Evolutionary conservation across 1,140 invertebrate genomes (phyloP).

Genomic region (Dendroctonus ponderosae): DNA sequence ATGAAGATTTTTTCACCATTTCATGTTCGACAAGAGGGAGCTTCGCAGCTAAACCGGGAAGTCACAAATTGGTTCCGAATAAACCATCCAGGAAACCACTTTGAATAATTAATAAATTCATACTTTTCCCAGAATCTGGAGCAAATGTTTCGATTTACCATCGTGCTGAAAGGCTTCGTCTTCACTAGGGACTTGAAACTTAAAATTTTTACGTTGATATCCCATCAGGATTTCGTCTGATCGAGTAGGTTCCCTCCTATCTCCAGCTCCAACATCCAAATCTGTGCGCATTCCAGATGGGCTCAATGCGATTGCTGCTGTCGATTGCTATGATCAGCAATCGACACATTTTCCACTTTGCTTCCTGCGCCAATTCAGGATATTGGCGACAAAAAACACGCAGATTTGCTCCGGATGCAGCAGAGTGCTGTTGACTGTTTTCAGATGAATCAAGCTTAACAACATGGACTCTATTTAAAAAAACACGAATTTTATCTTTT

Average conservation of each 20-base stretch:
- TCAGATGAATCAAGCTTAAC: too few species aligned
- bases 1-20: conserved; percentile 26
- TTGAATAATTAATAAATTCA: conserved; percentile 40
- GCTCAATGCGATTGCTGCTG: conserved; percentile 42
- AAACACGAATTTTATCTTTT: too few species aligned
- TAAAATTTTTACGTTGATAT: too few species aligned
- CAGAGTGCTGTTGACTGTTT: too few species aligned
- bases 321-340: too few species aligned
- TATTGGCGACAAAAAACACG: conserved; percentile 15
- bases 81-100: conserved; percentile 25
- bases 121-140: conserved; percentile 36
- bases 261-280: background rate
- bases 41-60: conserved; percentile 14
- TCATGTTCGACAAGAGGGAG: conserved; percentile 38
- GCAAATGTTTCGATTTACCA: conserved; percentile 25
- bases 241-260: conserved; percentile 40
- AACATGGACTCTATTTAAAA: too few species aligned
- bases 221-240: conserved; percentile 45
- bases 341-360: too few species aligned
- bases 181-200: conserved; percentile 27
- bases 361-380: conserved; percentile 20
- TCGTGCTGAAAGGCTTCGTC: conserved; percentile 29
- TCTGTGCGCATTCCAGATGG: conserved; percentile 38
- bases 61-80: conserved; percentile 37
- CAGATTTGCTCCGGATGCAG: conserved; percentile 4